Conservation (phyloP, 92 coral and sea anemone genomes). For the Porites cylindrica region DNA sequence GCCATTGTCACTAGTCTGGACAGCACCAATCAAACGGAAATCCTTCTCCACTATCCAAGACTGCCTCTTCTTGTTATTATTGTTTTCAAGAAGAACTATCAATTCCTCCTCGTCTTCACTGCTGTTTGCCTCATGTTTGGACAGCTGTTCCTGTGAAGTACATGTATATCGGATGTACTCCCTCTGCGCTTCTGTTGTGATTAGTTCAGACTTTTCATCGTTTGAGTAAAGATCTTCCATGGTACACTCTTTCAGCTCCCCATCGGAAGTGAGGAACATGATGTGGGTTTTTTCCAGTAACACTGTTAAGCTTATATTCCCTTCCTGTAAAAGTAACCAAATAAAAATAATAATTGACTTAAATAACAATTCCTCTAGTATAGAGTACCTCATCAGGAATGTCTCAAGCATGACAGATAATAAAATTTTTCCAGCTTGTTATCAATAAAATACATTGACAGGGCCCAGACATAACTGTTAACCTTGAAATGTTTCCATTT, state of each 20-base stretch:
- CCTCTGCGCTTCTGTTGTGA: conserved; percentile 95
- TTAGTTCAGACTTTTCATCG: conserved; percentile 67
- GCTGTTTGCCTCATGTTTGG: conserved; percentile 66
- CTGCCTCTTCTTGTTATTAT: conserved; percentile 72
- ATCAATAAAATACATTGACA: too few species aligned
- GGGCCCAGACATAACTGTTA: too few species aligned
- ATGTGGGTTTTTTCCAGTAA: conserved; percentile 92
- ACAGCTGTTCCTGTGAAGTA: conserved; percentile 71
- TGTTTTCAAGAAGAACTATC: conserved; percentile 52
- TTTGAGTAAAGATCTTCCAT: conserved; percentile 75
- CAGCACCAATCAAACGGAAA: conserved; percentile 82
- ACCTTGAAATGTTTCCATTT: too few species aligned
- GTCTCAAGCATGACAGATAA: not conserved
- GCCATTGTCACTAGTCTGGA: conserved; percentile 83
- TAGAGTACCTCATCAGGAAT: not conserved
- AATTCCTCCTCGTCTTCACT: conserved; percentile 72
- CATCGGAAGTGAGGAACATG: conserved; percentile 87
- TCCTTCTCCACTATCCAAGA: conserved; percentile 62
- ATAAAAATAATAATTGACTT: not conserved
- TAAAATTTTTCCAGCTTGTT: not conserved
- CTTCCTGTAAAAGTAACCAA: conserved; percentile 58
- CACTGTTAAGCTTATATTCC: conserved; percentile 68
- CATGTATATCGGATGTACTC: conserved; percentile 88
- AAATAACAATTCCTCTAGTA: not conserved
- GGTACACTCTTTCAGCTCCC: conserved; percentile 88